phyloP scores from a whole-genome alignment of 2,797 vertebrate species.

The Cryptoprocta ferox region DNA sequence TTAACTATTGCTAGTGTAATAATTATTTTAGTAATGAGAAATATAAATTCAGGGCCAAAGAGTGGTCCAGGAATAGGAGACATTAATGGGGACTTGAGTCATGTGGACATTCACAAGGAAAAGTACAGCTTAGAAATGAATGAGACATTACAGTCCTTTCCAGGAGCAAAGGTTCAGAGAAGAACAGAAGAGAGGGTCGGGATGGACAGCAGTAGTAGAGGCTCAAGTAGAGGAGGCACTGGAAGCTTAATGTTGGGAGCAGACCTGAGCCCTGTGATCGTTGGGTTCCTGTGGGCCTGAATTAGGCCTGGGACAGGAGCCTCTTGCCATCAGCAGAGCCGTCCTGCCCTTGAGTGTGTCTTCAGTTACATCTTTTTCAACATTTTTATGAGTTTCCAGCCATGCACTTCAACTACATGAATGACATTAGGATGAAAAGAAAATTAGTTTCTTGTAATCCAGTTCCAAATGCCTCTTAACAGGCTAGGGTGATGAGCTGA shows the following conservation, averaged over 20 bases:
- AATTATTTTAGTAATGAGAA: neutral
- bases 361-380: neutral
- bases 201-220: neutral
- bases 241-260: neutral
- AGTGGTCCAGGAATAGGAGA: neutral
- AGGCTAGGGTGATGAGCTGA: neutral
- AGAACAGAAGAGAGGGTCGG: neutral
- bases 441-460: neutral
- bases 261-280: neutral
- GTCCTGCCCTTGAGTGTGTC: neutral
- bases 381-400: neutral
- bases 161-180: neutral
- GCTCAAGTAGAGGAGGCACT: accelerated
- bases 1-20: neutral
- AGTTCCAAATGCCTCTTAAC: conserved; percentile 4
- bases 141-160: neutral
- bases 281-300: neutral
- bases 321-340: neutral
- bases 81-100: neutral
- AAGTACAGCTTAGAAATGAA: neutral
- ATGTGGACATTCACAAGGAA: neutral
- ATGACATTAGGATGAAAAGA: neutral
- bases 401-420: neutral
- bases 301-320: neutral
- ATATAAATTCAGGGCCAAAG: neutral